Conservation (phyloP, 2,113 vertebrate species). For the Tragulus kanchil region DNA sequence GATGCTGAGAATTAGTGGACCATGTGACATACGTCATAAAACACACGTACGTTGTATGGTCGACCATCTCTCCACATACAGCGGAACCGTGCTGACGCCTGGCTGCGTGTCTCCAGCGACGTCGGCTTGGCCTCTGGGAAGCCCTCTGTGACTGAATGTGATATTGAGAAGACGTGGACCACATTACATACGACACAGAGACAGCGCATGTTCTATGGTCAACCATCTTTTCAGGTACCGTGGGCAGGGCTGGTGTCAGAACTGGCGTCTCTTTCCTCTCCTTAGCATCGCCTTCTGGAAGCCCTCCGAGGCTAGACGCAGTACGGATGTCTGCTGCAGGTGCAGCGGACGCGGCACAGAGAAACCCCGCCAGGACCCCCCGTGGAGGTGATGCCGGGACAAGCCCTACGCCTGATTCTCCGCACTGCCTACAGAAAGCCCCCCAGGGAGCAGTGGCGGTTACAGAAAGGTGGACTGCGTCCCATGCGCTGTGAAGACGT, state of each 20-base stretch:
- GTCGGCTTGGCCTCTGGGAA: conserved; percentile 63
- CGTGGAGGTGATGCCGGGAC: background rate
- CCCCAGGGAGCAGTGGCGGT: background rate
- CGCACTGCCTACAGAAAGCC: background rate
- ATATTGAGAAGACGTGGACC: conserved; percentile 81
- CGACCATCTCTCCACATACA: background rate
- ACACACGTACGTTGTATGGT: background rate
- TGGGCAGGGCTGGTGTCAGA: conserved; percentile 51
- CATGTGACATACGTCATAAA: background rate
- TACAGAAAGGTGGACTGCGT: background rate
- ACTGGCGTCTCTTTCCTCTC: background rate
- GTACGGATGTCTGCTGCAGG: conserved; percentile 33
- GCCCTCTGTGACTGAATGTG: conserved; percentile 62
- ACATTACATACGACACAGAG: conserved; percentile 71
- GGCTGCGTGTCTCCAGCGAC: background rate
- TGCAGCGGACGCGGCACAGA: background rate
- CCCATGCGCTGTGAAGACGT: conserved; percentile 61
- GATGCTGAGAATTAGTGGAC: background rate
- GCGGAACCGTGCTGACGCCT: background rate
- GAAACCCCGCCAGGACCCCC: background rate
- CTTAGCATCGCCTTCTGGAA: conserved; percentile 37
- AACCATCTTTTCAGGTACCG: conserved; percentile 77
- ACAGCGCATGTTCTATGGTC: conserved; percentile 75
- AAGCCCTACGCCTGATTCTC: background rate
- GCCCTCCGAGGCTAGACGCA: conserved; percentile 42